phyloP scores from a whole-genome alignment of 2,888 invertebrate species.

The Zeuzera pyrina region DNA sequence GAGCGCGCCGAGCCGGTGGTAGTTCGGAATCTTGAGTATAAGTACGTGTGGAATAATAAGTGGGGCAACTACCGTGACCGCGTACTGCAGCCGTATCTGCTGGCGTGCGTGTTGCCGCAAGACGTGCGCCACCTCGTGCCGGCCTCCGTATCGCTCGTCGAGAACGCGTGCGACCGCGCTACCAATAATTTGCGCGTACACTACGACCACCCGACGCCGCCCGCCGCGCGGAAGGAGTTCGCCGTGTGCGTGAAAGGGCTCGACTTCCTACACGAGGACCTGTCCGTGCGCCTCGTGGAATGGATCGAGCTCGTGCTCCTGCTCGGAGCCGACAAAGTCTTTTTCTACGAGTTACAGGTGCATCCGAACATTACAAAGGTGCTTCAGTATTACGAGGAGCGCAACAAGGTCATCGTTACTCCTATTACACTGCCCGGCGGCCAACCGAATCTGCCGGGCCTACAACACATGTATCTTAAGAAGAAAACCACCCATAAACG shows the following conservation, averaged over 20 bases:
- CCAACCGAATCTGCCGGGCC: slow-evolving; percentile 90
- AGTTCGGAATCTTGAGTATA: slow-evolving; percentile 89
- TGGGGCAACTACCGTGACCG: slow-evolving; percentile 96
- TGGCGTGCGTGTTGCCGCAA: slow-evolving; percentile 89
- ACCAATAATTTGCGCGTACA: slow-evolving; percentile 89
- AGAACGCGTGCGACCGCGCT: slow-evolving; percentile 87
- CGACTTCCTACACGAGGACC: slow-evolving; percentile 92
- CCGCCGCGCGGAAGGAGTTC: slow-evolving; percentile 80
- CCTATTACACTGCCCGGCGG: slow-evolving; percentile 90
- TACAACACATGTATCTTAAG: slow-evolving; percentile 90
- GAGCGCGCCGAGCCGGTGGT: slow-evolving; percentile 86
- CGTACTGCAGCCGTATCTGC: slow-evolving; percentile 91
- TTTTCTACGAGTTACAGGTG: slow-evolving; percentile 92
- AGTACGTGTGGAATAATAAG: slow-evolving; percentile 94
- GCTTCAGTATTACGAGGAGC: slow-evolving; percentile 75
- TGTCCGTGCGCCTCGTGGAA: slow-evolving; percentile 91
- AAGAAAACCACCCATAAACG: slow-evolving; percentile 95
- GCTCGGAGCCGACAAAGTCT: slow-evolving; percentile 92
- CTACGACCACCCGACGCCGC: slow-evolving; percentile 77
- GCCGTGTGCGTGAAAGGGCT: slow-evolving; percentile 96
- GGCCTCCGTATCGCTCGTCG: slow-evolving; percentile 88
- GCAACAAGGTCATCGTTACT: slow-evolving; percentile 81
- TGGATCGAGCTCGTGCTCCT: slow-evolving; percentile 93
- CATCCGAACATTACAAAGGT: slow-evolving; percentile 94
- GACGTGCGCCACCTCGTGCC: slow-evolving; percentile 81